Base-by-base conservation (phyloP, 2,888 invertebrate genomes). In the Apamea sordens region DNA sequence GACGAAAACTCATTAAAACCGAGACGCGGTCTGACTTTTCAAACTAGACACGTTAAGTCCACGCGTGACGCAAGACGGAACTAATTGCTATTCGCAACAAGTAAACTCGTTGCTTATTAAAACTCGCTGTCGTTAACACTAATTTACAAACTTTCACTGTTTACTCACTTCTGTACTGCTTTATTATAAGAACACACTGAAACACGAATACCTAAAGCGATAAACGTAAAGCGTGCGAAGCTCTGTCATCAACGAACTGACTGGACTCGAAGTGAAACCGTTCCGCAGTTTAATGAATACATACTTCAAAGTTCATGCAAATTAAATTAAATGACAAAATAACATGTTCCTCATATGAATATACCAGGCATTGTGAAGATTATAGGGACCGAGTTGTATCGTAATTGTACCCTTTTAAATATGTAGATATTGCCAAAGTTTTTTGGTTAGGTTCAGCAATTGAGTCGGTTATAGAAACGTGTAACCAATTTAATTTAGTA, bases 1-100 rank as follows among this genome's bases (percentile, higher is more conserved):
- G 95, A 94, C 94, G 96, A 95, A 96, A 96, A 96, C 96, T 96
- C 96, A 97, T 96, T 97, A 96, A 96, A 96, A 96, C 94, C 89
- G 93, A 94, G 95, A 96, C 96, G 96, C 95, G 95, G 93, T 92
- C 94, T 95, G 96, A 96, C 95, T 96, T 96, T 96, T 95, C 96
- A 96, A 96, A 96, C 94, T 95, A 95, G 96, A 96, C 95, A 94
- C 96, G 96, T 96, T 96, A 96, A 96, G 96, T 95, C 95, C 96
- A 96, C 95, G 96, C 96, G 96, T 96, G 96, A 95, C 94, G 93
- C 92, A 91, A 93, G 92, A 92, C 92, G 90, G 90, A 91, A 92
- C 93, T 95, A 94, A 95, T 96, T 96, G 95, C 94, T 92, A 96
- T 96, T 95, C 95, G 94, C 92, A 89, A 92, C 94, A 93, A 94